Percentiles rank a stretch among this genome's conserved stretches.
Evolutionary conservation across 2,888 invertebrate genomes (phyloP).

Genomic region (Acanthosoma haemorrhoidale): DNA sequence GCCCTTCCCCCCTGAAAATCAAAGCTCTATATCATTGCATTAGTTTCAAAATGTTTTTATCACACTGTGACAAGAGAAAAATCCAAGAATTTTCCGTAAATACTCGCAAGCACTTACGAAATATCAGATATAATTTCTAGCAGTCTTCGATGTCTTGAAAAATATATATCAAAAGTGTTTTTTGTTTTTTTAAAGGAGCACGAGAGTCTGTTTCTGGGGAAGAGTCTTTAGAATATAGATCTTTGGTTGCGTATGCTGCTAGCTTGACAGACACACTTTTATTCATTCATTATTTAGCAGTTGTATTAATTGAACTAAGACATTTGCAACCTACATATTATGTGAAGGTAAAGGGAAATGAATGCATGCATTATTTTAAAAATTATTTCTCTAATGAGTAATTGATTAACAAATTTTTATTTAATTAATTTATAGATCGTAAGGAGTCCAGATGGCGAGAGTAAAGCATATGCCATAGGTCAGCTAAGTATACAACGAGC

Average conservation of each 20-base stretch:
- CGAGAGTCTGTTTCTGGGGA: slow-evolving; percentile 73
- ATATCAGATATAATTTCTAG: too few species aligned
- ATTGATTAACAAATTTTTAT: too few species aligned
- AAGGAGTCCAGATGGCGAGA: slow-evolving; percentile 92
- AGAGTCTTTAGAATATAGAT: slow-evolving; percentile 71
- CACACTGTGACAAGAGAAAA: too few species aligned
- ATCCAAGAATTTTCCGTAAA: too few species aligned
- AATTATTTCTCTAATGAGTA: too few species aligned
- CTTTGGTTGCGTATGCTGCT: slow-evolving; percentile 85
- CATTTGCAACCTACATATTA: slow-evolving; percentile 87
- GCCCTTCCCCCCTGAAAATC: neutral
- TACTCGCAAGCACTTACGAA: too few species aligned
- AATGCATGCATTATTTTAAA: too few species aligned
- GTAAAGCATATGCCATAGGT: slow-evolving; percentile 79
- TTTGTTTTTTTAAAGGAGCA: slow-evolving; percentile 50
- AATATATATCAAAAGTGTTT: neutral
- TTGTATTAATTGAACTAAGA: slow-evolving; percentile 86
- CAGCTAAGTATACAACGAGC: slow-evolving; percentile 91
- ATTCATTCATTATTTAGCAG: slow-evolving; percentile 90
- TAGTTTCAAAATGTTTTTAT: too few species aligned
- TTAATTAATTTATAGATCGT: slow-evolving; percentile 58
- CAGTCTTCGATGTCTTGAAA: too few species aligned
- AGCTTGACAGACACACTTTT: slow-evolving; percentile 89
- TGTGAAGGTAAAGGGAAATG: slow-evolving; percentile 66
- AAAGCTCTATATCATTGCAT: neutral